Conservation (phyloP, 2,888 invertebrate genomes). For the Heliconius ismenius region DNA sequence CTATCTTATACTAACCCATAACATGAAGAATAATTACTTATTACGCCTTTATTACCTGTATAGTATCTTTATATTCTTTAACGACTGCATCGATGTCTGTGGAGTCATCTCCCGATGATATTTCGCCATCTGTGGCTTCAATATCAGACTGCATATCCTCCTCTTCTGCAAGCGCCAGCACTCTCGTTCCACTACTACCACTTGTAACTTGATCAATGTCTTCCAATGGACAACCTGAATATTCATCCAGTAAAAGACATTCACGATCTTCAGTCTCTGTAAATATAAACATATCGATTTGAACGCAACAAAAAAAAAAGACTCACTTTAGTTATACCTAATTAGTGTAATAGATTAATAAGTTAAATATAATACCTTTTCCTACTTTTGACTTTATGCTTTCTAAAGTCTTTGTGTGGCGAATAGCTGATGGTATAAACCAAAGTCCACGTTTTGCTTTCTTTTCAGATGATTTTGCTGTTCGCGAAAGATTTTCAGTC, state of each 20-base stretch:
- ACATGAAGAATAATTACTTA: no score
- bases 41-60: conserved; percentile 77
- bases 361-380: conserved; percentile 59
- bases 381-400: conserved; percentile 76
- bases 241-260: conserved; percentile 82
- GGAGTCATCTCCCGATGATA: conserved; percentile 83
- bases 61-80: conserved; percentile 87
- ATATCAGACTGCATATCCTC: conserved; percentile 68
- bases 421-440: conserved; percentile 77
- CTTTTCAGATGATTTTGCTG: conserved; percentile 57
- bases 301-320: no score
- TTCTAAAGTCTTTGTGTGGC: conserved; percentile 77
- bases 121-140: conserved; percentile 82
- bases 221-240: conserved; percentile 69
- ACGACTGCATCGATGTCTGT: conserved; percentile 90
- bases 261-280: conserved; percentile 81
- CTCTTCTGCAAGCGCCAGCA: conserved; percentile 58
- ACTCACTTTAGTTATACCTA: no score
- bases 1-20: not conserved
- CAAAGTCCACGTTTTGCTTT: conserved; percentile 75
- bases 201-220: conserved; percentile 65
- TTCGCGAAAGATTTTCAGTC: conserved; percentile 58
- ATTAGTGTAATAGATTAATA: no score
- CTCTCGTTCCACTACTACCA: conserved; percentile 58
- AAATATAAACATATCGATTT: conserved; percentile 43